Conservation (phyloP, 2,113 vertebrate species). For the Tinamus guttatus region DNA sequence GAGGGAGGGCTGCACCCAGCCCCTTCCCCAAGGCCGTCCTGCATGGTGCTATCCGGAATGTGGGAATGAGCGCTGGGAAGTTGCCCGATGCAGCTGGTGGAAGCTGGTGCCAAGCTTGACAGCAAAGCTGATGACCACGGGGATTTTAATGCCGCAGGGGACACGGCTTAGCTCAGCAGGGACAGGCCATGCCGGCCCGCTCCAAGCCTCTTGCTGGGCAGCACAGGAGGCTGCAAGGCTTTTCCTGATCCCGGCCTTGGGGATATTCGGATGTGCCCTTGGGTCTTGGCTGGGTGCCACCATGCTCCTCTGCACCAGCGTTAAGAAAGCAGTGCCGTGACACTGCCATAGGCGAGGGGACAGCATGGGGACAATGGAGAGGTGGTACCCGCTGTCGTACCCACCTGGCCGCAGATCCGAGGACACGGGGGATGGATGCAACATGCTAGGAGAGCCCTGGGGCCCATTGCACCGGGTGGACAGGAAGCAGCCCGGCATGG, state of each 20-base stretch:
- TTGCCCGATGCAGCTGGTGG: neutral
- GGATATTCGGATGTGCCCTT: too few relatives aligned
- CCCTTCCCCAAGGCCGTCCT: neutral
- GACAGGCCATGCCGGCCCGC: neutral
- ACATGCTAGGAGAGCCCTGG: neutral
- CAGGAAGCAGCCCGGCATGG: neutral
- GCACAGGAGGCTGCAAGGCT: neutral
- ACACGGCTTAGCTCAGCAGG: neutral
- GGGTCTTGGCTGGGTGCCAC: too few relatives aligned
- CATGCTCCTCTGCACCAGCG: too few relatives aligned
- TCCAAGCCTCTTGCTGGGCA: neutral
- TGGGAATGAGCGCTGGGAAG: neutral
- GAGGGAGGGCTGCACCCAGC: rapidly evolving
- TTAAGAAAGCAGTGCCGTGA: too few relatives aligned
- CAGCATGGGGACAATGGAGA: too few relatives aligned
- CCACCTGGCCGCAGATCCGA: too few relatives aligned
- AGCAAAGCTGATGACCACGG: neutral
- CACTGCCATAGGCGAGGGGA: too few relatives aligned
- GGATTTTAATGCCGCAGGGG: neutral
- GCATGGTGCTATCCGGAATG: too few relatives aligned
- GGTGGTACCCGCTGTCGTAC: too few relatives aligned
- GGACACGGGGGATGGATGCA: neutral
- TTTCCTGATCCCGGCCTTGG: too few relatives aligned
- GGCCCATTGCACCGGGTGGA: neutral
- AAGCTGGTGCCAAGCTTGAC: neutral